Conservation (phyloP, 2,888 invertebrate genomes). For the Coenonympha arcania region DNA sequence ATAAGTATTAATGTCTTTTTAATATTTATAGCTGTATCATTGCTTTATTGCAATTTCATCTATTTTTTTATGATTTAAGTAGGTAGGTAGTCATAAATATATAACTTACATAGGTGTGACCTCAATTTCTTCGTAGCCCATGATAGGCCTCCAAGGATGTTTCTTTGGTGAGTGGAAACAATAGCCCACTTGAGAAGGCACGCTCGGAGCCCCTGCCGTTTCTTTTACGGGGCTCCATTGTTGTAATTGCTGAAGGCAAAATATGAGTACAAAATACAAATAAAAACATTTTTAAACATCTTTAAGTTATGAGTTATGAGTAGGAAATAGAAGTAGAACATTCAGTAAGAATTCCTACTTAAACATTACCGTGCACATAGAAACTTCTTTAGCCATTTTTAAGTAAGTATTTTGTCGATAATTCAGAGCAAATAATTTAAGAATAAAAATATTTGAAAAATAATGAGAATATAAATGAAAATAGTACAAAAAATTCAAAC, state of each 20-base stretch:
- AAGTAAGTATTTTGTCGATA: conserved; percentile 11
- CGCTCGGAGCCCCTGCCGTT: conserved; percentile 74
- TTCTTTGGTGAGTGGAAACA: conserved; percentile 82
- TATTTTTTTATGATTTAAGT: too few relatives aligned
- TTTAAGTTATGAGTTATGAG: too few relatives aligned
- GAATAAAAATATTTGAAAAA: conserved; percentile 10
- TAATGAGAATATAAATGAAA: conserved; percentile 19
- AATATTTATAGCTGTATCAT: too few relatives aligned
- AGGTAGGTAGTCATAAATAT: too few relatives aligned
- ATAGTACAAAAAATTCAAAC: conserved; percentile 29
- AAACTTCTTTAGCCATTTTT: conserved; percentile 67
- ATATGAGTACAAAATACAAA: background rate
- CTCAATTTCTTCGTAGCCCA: conserved; percentile 85
- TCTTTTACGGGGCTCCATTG: conserved; percentile 83
- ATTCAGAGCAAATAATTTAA: conserved; percentile 25
- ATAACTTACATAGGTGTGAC: conserved; percentile 78
- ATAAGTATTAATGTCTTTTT: too few relatives aligned
- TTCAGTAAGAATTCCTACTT: too few relatives aligned
- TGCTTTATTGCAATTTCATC: too few relatives aligned
- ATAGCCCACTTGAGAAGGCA: conserved; percentile 78
- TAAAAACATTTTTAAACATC: too few relatives aligned
- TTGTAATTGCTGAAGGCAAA: conserved; percentile 79
- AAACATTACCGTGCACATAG: conserved; percentile 70
- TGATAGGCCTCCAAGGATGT: conserved; percentile 85
- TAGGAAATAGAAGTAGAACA: too few relatives aligned